Base-by-base conservation (phyloP, 2,113 vertebrate species). In the Protomyctophum bolini region DNA sequence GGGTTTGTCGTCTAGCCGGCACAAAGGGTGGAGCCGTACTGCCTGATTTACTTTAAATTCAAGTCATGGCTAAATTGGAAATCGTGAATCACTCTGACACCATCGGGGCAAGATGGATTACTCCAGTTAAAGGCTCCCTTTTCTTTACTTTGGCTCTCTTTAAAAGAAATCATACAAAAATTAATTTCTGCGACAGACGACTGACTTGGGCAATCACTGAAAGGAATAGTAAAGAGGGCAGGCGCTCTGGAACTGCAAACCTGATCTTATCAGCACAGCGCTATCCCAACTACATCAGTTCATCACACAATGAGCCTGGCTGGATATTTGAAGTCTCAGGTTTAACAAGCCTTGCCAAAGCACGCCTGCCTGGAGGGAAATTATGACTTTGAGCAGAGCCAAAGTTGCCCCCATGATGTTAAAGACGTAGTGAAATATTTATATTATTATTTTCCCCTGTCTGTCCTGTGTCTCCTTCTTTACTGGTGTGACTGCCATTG, bases 61-160 rank as follows among this genome's bases (percentile, higher is more conserved):
- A 87, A 93, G 91, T 88, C 6, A 63, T 71, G 82, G 90, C 81
- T 90, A 92, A 94, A 95, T 92, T 94, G 92, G 88, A 94, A 94
- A 91, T 81, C 91, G 90, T 94, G 91, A 94, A 94, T 95, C 93
- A 95, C 89, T 92, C 87, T 93, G 92, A 87, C 79, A 92, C 77
- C 73, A 66, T 2, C 60, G 85, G 86, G 28, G 54, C 0, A 93
- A 94, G 93, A 95, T 93, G 91, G 90, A 95, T 94, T 88, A 90
- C 93, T 89, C 84, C 82, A 66, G 75, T 90, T 93, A 92, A 88
- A 88, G 78, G 82, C 80, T 79, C 75, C 64, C 74, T 80, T 86
- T 92, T 85, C 83, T 91, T 88, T 86, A 79, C 78, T 87, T 91
- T 89, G 86, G 68, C 73, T 85, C 74, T 79, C 89, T 86, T 90